Evolutionary conservation across 2,888 invertebrate species (phyloP).

Genomic region (Amphipyra berbera): DNA sequence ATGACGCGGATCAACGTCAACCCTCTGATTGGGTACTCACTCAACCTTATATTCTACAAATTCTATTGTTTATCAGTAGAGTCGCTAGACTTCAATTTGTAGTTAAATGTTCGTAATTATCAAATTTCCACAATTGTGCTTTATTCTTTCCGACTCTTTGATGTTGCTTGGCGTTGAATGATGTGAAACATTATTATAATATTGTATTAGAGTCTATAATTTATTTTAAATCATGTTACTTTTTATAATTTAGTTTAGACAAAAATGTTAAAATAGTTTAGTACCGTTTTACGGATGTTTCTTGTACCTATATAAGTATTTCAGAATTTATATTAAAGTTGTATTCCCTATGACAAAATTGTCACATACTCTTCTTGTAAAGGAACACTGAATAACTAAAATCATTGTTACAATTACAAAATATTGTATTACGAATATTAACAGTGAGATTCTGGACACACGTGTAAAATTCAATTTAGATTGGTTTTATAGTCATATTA

Average conservation of each 20-base stretch:
- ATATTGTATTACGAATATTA: slow-evolving; percentile 65
- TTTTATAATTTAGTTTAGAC: slow-evolving; percentile 85
- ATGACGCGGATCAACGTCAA: slow-evolving; percentile 31
- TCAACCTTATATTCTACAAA: slow-evolving; percentile 59
- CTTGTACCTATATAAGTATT: slow-evolving; percentile 80
- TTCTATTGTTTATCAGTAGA: slow-evolving; percentile 77
- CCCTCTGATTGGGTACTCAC: slow-evolving; percentile 44
- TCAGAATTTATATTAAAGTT: slow-evolving; percentile 83
- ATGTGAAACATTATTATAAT: slow-evolving; percentile 82
- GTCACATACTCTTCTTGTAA: slow-evolving; percentile 85
- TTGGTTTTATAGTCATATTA: slow-evolving; percentile 88
- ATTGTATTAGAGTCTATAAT: slow-evolving; percentile 78
- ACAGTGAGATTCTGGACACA: slow-evolving; percentile 82
- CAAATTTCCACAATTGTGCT: slow-evolving; percentile 80
- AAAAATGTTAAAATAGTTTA: slow-evolving; percentile 86
- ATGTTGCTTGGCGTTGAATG: slow-evolving; percentile 87
- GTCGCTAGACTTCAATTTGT: slow-evolving; percentile 88
- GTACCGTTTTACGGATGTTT: slow-evolving; percentile 80
- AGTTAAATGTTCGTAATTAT: slow-evolving; percentile 81
- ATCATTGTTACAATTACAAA: slow-evolving; percentile 70
- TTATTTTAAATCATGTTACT: slow-evolving; percentile 83
- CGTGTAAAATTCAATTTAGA: slow-evolving; percentile 87
- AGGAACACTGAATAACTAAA: slow-evolving; percentile 78
- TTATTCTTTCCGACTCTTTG: slow-evolving; percentile 83
- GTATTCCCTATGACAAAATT: slow-evolving; percentile 80